Base-by-base conservation (phyloP, 2,797 vertebrate species). In the Setipinna tenuifilis region DNA sequence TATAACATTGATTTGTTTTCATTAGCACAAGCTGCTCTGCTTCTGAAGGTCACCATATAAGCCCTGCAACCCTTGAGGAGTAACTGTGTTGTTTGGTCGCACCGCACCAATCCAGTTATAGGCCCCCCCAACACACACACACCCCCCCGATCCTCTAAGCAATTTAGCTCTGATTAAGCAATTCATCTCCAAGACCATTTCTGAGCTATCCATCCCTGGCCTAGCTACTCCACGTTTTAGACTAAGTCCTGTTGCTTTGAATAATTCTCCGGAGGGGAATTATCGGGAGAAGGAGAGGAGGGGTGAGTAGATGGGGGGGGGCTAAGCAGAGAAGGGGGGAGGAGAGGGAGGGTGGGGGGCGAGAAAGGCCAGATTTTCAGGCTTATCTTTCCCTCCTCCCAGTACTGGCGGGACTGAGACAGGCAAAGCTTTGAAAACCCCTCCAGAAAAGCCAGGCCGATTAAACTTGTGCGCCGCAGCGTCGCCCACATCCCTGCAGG, bases 131-230 rank as follows among this genome's bases (percentile, higher is more conserved):
- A 0, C 65, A 5, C 25, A 12, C 65, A 0, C 62, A 65, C 19
- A 19, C 28, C 65, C 87, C 41, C 82, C 50, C 48, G n/a, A 75
- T 87, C 89, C 86, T 92, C 89, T 85, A 83, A 92, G 90, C 89
- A 89, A 88, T 88, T 89, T 84, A 88, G 86, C 90, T 91, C 89
- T 88, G 85, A 93, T 91, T 90, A 93, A 93, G 88, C 88, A 87
- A 87, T 89, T 90, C 84, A 88, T 88, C 89, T 90, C 87, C 85
- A 65, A 87, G 87, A 90, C 89, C 81, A 87, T 82, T 87, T 86
- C 84, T 81, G 83, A 90, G 86, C 68, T 71, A 50, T 41, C 87
- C 83, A 81, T 88, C 65, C 50, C 82, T 84, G 71, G 80, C 57
- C 17, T 23, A 83, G n/a, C 87, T 83, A 88, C 82, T 83, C 57